phyloP scores from a whole-genome alignment of 2,888 invertebrate species.

The Drosophila fulvimacula region DNA sequence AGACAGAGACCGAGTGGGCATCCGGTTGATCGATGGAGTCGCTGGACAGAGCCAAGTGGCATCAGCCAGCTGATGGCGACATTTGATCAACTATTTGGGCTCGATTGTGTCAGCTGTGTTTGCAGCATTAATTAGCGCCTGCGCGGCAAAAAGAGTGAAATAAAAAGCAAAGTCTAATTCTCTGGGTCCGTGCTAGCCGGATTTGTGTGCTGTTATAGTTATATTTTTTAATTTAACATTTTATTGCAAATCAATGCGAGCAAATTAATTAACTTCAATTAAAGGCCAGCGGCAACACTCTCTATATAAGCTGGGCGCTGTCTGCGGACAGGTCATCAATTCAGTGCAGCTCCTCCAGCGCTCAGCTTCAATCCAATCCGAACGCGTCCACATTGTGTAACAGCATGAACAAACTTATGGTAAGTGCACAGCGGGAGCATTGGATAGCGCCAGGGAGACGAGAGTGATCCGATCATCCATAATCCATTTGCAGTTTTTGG shows the following conservation, averaged over 20 bases:
- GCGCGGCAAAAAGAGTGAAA: constrained; percentile 21
- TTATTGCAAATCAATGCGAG: constrained; percentile 73
- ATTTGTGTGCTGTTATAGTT: constrained; percentile 67
- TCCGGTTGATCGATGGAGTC: not conserved
- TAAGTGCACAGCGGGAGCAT: constrained; percentile 52
- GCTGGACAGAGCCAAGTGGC: constrained; percentile 24
- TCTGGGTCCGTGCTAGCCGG: constrained; percentile 58
- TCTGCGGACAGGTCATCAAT: constrained; percentile 55
- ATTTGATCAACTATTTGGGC: constrained; percentile 12
- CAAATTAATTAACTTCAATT: constrained; percentile 82
- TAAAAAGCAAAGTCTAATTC: constrained; percentile 14
- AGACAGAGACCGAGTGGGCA: constrained; percentile 1
- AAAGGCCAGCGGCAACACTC: constrained; percentile 45
- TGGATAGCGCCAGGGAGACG: not conserved
- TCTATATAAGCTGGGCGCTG: constrained; percentile 63
- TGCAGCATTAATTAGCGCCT: constrained; percentile 73
- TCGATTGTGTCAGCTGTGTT: constrained; percentile 58
- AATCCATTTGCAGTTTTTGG: constrained; percentile 60
- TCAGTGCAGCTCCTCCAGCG: constrained; percentile 60
- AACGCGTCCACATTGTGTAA: constrained; percentile 14
- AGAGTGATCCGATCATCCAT: not conserved
- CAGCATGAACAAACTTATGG: constrained; percentile 77
- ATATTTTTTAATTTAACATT: constrained; percentile 52
- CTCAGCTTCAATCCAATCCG: constrained; percentile 38
- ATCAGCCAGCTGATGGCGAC: constrained; percentile 39